Base-by-base conservation (phyloP, 1,140 invertebrate species). In the Wasmannia auropunctata region DNA sequence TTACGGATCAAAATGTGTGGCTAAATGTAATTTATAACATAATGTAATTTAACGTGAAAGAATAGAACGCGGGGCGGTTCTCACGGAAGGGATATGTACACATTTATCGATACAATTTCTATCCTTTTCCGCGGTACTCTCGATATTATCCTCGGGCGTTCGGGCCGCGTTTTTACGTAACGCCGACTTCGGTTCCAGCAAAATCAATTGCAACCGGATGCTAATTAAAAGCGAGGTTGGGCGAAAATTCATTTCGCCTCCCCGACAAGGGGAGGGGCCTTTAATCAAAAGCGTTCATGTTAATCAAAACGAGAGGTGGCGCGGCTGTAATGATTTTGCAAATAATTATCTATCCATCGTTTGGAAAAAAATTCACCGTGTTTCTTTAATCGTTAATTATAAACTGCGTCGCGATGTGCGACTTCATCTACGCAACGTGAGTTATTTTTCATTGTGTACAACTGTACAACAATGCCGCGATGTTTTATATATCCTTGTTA, bases 171-270 rank as follows among this genome's bases (percentile, higher is more conserved):
- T 81, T 81, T 72, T 72, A 43, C 51, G 34, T 31, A 81, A 62
- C 72, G 14, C 7, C 37, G 56, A 49, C 83, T 63, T 67, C 34
- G 34, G 7, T 63, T 79, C 37, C 58, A 40, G 25, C 34, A 22
- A 56, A 76, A 85, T 85, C 43, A 49, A 85, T 75, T 51, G 56
- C 31, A 37, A 85, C 60, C 49, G 34, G 58, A 83, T 83, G 51
- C 51, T 83, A 83, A 83, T 74, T 83, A 83, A 83, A 83, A 58
- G 25, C 49, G 51, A 81, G 65, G 10, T 56, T 58, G 43, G n/a
- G 31, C 43, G 58, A 85, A 77, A 79, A 85, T 85, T 85, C 72
- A 77, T 85, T 79, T 62, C 46, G 34, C 83, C 22, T 31, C 28
- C 8, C 3, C n/a, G 31, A 31, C 77, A n/a, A n/a, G n/a, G n/a